Evolutionary conservation across 2,113 vertebrate species (phyloP), one percentile per base, ranked within the genome.

Genomic region (Mystacornis crossleyi): DNA sequence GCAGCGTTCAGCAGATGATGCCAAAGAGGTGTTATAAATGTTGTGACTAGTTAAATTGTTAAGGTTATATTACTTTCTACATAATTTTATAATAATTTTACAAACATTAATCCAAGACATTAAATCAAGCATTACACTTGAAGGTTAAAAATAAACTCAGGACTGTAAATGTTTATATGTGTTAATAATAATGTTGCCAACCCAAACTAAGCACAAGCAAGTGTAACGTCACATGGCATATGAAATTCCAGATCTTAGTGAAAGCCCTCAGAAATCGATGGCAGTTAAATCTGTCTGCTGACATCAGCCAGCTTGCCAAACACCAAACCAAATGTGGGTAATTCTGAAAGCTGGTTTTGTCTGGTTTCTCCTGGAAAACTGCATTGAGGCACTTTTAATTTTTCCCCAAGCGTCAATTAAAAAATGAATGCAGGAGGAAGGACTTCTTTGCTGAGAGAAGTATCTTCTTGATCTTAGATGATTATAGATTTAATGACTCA

Each of bases 401-500:
- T 89, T 79, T 21, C 54, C 31, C 33, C 43, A 29, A n/a, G 6
- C 85, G 12, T 62, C 38, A 67, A 72, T 34, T 96, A 51, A 89
- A 81, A 77, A 83, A 88, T 67, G 33, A 92, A 77, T 45, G 55
- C n/a, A 78, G 31, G 31, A 77, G 60, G 31, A 64, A 86, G 54
- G 69, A 83, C 78, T 86, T 91, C 86, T 88, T 25, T 86, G 83
- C 70, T 78, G 24, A 96, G 45, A 47, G 70, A 95, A 85, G 15
- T 54, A 67, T 92, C 82, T 87, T 73, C 73, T 85, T 95, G 88
- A 94, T 91, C 93, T 94, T 73, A 45, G 18, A 78, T 8, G 12
- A 95, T 91, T 93, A 93, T 62, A 93, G 86, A 94, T 96, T 95
- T 97, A 92, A 95, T 96, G 95, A 96, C 81, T 91, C 87, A 70